These are phyloP conservation scores for Choloepus hoffmanni DNA, from an alignment of 2,113 vertebrate genomes.

Conservation along the genomic window DNA sequence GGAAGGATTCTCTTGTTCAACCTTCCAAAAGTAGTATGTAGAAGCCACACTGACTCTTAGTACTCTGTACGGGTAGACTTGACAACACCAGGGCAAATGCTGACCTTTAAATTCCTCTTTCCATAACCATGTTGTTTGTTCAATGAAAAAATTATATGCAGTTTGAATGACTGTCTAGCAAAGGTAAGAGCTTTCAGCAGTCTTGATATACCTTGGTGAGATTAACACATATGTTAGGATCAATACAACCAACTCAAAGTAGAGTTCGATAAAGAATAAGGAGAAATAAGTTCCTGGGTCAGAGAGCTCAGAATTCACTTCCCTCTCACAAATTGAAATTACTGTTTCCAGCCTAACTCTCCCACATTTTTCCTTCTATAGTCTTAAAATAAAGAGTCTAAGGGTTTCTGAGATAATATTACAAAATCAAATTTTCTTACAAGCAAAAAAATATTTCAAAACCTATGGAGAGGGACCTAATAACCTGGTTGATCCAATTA, in stretches of 20 bases:
- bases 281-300: not conserved
- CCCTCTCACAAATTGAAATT: not conserved
- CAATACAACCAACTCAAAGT: not conserved
- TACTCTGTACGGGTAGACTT: not conserved
- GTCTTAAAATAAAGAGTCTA: not conserved
- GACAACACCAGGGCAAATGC: not conserved
- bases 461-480: rapidly evolving
- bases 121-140: not conserved
- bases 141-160: not conserved
- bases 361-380: not conserved
- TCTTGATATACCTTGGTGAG: not conserved
- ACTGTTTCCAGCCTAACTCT: not conserved
- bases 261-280: not conserved
- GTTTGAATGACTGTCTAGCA: not conserved
- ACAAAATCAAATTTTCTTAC: not conserved
- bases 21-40: not conserved
- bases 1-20: not conserved
- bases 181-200: not conserved
- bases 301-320: not conserved
- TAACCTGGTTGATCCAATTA: not conserved
- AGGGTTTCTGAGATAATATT: conserved; percentile 1
- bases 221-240: not conserved
- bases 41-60: not conserved
- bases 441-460: not conserved
- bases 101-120: not conserved